Base-by-base conservation (phyloP, 2,888 invertebrate species). In the Dryomyza anilis region DNA sequence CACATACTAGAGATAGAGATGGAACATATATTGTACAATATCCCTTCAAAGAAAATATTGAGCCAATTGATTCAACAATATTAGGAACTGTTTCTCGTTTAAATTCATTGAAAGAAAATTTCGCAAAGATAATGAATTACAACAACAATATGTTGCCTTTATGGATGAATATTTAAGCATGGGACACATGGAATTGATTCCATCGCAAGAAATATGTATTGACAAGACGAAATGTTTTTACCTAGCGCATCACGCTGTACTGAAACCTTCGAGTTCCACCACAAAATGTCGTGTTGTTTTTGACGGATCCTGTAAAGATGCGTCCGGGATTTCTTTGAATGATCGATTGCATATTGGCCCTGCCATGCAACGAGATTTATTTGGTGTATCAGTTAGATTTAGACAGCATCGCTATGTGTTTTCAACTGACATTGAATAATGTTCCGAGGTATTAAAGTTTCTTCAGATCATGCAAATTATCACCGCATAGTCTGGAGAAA, bases 221-320 rank as follows among this genome's bases (percentile, higher is more conserved):
- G 59, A 33, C 3, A 48, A 36, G 19, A 39, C 36, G 14, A 61
- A 67, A 12, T 59, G 52, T 43, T 68, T 66, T 53, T 72, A 70
- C 27, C 50, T 70, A n/a, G 59, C 70, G 12, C 68, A 72, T 33
- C 70, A 72, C 56, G 67, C 69, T 2, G 68, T 70, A 2, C 53
- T 69, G 1, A 70, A 68, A 45, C 59, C 69, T 3, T 66, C 65
- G 12, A 70, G 68, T 56, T 61, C 64, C 29, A 50, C 63, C 23
- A 64, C 67, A 2, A 71, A 67, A 64, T 62, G 59, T 30, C 36
- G 63, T 25, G 70, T 70, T 1, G 48, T 59, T 0, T 68, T 67
- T 33, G 69, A 69, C 21, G 66, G 66, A 16, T 53, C 53, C 6
- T 25, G 50, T 50, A 23, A 50, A 12, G 50, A n/a, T n/a, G 57